Evolutionary conservation across 2,113 vertebrate species (phyloP).

Genomic region (Passer montanus): DNA sequence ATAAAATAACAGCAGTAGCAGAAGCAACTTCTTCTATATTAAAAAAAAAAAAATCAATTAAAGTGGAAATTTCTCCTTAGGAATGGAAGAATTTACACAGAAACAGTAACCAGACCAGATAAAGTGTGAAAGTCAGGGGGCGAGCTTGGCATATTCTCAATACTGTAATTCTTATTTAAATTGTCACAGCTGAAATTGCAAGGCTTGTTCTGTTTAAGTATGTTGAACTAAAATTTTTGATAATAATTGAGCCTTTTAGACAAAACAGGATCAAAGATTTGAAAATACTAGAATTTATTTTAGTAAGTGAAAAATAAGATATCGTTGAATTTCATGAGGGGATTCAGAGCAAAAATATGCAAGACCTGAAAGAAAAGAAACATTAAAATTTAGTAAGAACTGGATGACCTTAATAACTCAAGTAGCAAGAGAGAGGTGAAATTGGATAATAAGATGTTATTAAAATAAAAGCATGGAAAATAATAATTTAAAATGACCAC

Average conservation of each 20-base stretch:
- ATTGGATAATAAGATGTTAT: neutral
- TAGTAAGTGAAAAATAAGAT: neutral
- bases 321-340: neutral
- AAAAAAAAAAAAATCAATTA: neutral
- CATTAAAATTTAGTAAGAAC: neutral
- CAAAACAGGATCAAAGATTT: conserved; percentile 12
- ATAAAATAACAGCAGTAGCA: neutral
- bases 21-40: neutral
- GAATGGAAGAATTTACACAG: neutral
- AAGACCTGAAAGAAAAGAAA: neutral
- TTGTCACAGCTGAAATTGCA: conserved; percentile 1
- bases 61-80: neutral
- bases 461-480: conserved; percentile 10
- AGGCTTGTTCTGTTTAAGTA: neutral
- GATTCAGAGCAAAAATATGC: neutral
- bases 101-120: neutral
- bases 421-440: neutral
- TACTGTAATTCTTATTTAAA: conserved; percentile 5
- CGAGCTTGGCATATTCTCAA: neutral
- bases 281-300: neutral
- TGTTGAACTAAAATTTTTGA: neutral
- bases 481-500: neutral
- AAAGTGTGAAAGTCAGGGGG: neutral
- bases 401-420: neutral
- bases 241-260: conserved; percentile 4